Percentiles rank a stretch among this genome's conserved stretches.
Evolutionary conservation across 2,113 vertebrate species (phyloP).

Genomic region (Rhinichthys klamathensis): DNA sequence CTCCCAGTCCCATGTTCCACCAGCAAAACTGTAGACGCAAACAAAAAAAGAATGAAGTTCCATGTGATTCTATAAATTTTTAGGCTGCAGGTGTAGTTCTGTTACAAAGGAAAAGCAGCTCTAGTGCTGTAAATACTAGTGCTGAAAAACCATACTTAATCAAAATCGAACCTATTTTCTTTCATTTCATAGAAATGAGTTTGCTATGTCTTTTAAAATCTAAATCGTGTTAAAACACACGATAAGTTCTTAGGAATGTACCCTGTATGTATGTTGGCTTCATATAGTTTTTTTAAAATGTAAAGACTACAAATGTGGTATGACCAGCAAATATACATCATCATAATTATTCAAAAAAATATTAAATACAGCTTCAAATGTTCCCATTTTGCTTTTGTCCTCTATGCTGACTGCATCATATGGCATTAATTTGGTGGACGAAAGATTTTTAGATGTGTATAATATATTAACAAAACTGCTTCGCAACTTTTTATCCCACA

Average conservation of each 20-base stretch:
- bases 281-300: background rate
- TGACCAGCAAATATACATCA: background rate
- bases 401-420: too few species aligned
- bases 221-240: background rate
- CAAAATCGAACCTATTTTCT: background rate
- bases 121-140: background rate
- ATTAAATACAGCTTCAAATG: background rate
- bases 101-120: background rate
- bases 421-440: too few species aligned
- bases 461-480: too few species aligned
- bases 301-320: background rate
- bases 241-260: too few species aligned
- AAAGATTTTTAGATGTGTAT: too few species aligned
- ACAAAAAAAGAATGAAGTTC: background rate
- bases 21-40: conserved; percentile 86
- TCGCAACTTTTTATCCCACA: too few species aligned
- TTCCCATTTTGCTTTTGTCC: background rate
- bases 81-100: background rate
- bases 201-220: background rate
- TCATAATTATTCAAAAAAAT: too few species aligned
- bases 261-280: background rate
- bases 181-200: background rate
- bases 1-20: conserved; percentile 99
- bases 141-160: background rate
- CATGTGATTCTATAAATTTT: conserved; percentile 6